phyloP scores from a whole-genome alignment of 2,888 invertebrate genomes.

The Polydrusus pterygomalis region DNA sequence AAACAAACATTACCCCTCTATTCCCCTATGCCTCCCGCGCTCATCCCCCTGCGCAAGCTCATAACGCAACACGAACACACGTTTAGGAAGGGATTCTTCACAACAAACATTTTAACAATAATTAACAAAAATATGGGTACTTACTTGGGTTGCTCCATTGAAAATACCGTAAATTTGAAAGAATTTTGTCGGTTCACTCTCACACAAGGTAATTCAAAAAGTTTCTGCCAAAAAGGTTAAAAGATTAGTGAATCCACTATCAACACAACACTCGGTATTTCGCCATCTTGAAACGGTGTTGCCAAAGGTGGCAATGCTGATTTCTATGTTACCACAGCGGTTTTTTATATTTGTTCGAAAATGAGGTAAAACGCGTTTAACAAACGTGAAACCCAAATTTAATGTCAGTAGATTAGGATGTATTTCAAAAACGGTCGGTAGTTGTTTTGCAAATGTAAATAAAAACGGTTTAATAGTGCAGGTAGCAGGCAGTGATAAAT shows the following conservation, averaged over 20 bases:
- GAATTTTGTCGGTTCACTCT: conserved; percentile 20
- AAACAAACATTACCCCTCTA: conserved; percentile 14
- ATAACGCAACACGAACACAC: conserved; percentile 31
- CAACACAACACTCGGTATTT: conserved; percentile 64
- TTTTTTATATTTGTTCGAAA: background rate
- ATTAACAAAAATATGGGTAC: conserved; percentile 27
- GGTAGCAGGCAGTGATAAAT: too few species aligned
- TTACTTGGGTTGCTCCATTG: conserved; percentile 51
- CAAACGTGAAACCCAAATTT: background rate
- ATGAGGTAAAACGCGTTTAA: background rate
- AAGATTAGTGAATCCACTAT: conserved; percentile 50
- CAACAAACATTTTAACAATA: conserved; percentile 16
- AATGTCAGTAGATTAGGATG: background rate
- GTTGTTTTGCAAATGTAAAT: too few species aligned
- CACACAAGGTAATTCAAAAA: conserved; percentile 20
- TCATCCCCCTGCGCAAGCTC: conserved; percentile 28
- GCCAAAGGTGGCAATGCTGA: conserved; percentile 19
- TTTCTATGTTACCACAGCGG: background rate
- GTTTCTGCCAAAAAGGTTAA: conserved; percentile 32
- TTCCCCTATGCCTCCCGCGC: background rate
- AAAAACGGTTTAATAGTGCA: background rate
- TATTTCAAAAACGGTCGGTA: too few species aligned
- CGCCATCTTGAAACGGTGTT: conserved; percentile 61
- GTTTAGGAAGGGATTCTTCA: background rate
- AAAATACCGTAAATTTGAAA: background rate